A percentile compares a stretch with the other conserved stretches of the same genome.
phyloP scores from a whole-genome alignment of 2,888 invertebrate species.

The Zygaena filipendulae region DNA sequence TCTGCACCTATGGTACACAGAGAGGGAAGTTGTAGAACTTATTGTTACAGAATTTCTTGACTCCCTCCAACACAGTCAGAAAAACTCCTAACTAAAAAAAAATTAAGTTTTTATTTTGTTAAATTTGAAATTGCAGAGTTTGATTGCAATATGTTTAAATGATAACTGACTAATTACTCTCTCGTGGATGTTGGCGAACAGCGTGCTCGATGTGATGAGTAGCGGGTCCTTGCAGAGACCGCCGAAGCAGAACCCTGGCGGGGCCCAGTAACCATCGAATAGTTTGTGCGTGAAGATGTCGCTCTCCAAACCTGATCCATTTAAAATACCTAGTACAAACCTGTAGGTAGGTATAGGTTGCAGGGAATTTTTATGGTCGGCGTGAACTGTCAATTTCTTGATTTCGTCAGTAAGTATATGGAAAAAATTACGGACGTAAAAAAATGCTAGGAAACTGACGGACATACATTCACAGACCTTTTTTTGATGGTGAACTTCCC shows the following conservation, averaged over 20 bases:
- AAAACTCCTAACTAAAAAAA: not conserved
- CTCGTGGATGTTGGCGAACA: constrained; percentile 80
- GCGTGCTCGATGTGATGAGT: constrained; percentile 76
- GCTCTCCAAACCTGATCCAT: constrained; percentile 54
- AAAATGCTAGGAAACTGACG: no score
- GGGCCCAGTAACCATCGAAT: constrained; percentile 84
- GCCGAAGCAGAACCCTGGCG: constrained; percentile 93
- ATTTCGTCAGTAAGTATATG: no score
- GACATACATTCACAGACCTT: no score
- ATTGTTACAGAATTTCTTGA: not conserved
- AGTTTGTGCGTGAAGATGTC: constrained; percentile 85
- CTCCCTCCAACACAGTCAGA: not conserved
- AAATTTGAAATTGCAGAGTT: not conserved
- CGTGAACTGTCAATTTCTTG: no score
- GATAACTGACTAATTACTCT: constrained; percentile 63
- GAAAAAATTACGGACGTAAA: no score
- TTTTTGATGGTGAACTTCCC: no score
- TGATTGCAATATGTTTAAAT: not conserved
- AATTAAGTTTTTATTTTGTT: not conserved
- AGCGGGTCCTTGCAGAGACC: constrained; percentile 81
- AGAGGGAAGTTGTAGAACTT: not conserved
- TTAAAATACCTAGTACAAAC: not conserved
- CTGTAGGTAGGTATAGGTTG: no score
- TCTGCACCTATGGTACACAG: constrained; percentile 71
- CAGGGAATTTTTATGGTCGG: no score